Percentiles rank a stretch among this genome's conserved stretches.
Evolutionary conservation across 2,797 vertebrate genomes (phyloP).

Genomic region (Crenuchus spilurus): DNA sequence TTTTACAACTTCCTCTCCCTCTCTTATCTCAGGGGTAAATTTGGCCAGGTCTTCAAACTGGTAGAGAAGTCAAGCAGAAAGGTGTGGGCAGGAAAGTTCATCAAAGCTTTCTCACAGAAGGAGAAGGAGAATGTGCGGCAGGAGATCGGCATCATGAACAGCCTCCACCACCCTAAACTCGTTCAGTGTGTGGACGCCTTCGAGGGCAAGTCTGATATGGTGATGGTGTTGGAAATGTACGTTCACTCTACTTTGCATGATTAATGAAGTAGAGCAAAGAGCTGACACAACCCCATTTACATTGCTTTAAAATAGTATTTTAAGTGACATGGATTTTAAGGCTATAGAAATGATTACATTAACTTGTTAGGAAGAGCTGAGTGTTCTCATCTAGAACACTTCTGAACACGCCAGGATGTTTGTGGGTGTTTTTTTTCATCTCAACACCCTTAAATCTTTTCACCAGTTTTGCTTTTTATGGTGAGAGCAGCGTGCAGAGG

Average conservation of each 20-base stretch:
- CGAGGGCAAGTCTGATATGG: conserved; percentile 94
- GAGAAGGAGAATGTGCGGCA: conserved; percentile 93
- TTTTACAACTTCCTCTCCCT: background rate
- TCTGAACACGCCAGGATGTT: conserved; percentile 13
- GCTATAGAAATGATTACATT: background rate
- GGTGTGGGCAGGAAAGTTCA: conserved; percentile 97
- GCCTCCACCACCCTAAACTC: conserved; percentile 94
- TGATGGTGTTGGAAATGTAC: conserved; percentile 97
- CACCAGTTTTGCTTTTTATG: conserved; percentile 53
- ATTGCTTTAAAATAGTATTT: background rate
- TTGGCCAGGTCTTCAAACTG: conserved; percentile 96
- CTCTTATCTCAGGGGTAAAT: conserved; percentile 86
- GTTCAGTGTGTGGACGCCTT: conserved; percentile 98
- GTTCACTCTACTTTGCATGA: conserved; percentile 60
- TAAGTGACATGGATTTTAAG: background rate
- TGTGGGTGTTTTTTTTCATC: conserved; percentile 26
- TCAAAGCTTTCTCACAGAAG: conserved; percentile 93
- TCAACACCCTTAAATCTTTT: conserved; percentile 48
- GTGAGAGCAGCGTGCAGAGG: conserved; percentile 38
- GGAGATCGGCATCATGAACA: conserved; percentile 97
- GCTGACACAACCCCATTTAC: background rate
- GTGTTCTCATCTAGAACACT: conserved; percentile 3
- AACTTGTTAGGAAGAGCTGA: background rate
- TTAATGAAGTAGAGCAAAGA: no score
- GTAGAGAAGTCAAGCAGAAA: conserved; percentile 93